Conservation (phyloP, 1,140 invertebrate species). For the Trachymyrmex cornetzi region DNA sequence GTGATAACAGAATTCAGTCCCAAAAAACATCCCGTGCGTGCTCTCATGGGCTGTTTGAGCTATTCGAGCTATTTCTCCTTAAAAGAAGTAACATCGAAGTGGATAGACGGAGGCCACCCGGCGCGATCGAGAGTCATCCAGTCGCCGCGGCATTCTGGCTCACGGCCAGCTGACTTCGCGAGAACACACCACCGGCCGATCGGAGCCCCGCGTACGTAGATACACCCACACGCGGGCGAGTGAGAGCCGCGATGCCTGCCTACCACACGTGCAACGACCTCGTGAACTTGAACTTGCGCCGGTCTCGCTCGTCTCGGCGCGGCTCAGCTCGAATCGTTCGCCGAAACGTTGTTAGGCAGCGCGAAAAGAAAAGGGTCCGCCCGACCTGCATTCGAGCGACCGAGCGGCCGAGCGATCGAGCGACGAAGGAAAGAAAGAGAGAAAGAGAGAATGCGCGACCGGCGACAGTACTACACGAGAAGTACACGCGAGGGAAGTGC, state of each 20-base stretch:
- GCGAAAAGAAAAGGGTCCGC: not conserved
- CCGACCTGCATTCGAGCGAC: constrained; percentile 23
- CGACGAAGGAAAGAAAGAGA: not conserved
- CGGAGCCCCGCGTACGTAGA: constrained; percentile 20
- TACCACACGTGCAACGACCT: constrained; percentile 68
- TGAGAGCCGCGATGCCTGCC: constrained; percentile 14
- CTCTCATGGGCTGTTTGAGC: too few species aligned
- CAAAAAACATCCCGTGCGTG: too few species aligned
- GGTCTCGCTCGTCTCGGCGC: constrained; percentile 32
- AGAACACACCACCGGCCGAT: constrained; percentile 35
- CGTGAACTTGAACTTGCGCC: constrained; percentile 72
- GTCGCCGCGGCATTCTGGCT: constrained; percentile 55
- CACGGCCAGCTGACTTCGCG: constrained; percentile 61
- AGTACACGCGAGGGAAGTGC: constrained; percentile 1
- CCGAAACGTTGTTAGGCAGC: constrained; percentile 45
- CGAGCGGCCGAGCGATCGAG: constrained; percentile 7
- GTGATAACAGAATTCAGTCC: too few species aligned
- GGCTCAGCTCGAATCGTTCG: constrained; percentile 35
- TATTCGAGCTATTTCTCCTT: too few species aligned
- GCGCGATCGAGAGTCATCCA: constrained; percentile 64
- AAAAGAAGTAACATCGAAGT: not conserved
- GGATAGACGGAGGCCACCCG: constrained; percentile 47
- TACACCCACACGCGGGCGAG: constrained; percentile 27
- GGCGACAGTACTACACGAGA: not conserved
- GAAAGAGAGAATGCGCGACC: too few species aligned